Evolutionary conservation across 1,140 invertebrate genomes (phyloP).

Genomic region (Listronotus oregonensis): DNA sequence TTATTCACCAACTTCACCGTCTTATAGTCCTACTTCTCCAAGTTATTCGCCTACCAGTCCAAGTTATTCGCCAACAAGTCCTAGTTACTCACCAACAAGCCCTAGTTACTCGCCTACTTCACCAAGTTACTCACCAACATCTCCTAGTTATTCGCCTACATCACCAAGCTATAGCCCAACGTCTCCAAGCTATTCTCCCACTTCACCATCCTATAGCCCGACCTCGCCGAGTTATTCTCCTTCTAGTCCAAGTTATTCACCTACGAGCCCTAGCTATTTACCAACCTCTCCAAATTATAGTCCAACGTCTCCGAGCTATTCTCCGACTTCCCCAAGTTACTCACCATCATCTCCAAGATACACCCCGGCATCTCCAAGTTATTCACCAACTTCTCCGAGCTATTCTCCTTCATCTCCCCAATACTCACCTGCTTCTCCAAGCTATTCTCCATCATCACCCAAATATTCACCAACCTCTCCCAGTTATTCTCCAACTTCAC

Average conservation of each 20-base stretch:
- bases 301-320: conserved; percentile 72
- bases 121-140: conserved; percentile 81
- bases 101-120: conserved; percentile 84
- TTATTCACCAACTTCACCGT: conserved; percentile 77
- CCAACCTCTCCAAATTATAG: conserved; percentile 80
- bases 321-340: conserved; percentile 72
- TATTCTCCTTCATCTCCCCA: conserved; percentile 75
- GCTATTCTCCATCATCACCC: conserved; percentile 73
- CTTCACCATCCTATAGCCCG: no score
- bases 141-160: conserved; percentile 72
- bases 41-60: conserved; percentile 80
- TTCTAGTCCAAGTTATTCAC: conserved; percentile 72
- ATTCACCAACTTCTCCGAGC: conserved; percentile 70
- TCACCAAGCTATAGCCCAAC: conserved; percentile 81
- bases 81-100: conserved; percentile 71
- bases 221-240: conserved; percentile 73
- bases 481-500: conserved; percentile 74
- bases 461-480: conserved; percentile 72
- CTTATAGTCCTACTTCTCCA: conserved; percentile 78
- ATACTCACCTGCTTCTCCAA: conserved; percentile 75
- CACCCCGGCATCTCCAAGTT: conserved; percentile 70
- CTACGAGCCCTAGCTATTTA: conserved; percentile 78
- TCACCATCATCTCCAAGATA: conserved; percentile 75
- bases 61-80: conserved; percentile 78
- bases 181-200: conserved; percentile 78